Conservation (phyloP, 2,797 vertebrate genomes). For the Cirrhinus molitorella region DNA sequence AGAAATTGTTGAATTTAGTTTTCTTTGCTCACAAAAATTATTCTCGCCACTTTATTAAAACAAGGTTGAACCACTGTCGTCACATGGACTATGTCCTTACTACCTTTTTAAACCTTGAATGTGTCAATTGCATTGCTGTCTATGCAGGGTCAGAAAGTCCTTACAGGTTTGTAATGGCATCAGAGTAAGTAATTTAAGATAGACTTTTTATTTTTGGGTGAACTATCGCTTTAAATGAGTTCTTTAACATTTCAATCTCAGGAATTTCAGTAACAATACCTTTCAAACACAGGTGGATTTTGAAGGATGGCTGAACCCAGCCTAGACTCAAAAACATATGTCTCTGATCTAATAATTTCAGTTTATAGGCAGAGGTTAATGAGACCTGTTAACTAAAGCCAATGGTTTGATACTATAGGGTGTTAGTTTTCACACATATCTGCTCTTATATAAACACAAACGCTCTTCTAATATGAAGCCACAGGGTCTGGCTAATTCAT, state of each 20-base stretch:
- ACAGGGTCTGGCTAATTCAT: constrained; percentile 38
- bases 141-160: too few relatives aligned
- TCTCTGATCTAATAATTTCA: constrained; percentile 24
- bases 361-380: constrained; percentile 35
- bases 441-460: constrained; percentile 17
- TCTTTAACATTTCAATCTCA: background rate
- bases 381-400: constrained; percentile 35
- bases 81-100: too few relatives aligned
- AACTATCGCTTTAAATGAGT: background rate
- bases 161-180: too few relatives aligned
- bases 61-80: too few relatives aligned
- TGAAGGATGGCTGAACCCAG: constrained; percentile 3
- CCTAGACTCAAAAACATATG: constrained; percentile 30
- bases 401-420: constrained; percentile 28
- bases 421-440: constrained; percentile 34
- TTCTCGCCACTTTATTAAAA: too few relatives aligned
- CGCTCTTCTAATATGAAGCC: constrained; percentile 58
- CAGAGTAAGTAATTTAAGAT: too few relatives aligned
- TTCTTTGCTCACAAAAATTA: too few relatives aligned
- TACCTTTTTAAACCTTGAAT: too few relatives aligned
- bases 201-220: too few relatives aligned
- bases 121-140: too few relatives aligned
- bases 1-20: too few relatives aligned
- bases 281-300: constrained; percentile 26
- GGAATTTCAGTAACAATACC: background rate